Evolutionary conservation across 30 jellyfish, hydroid and myxozoan species (phyloP), one percentile per base, ranked within the genome.

Genomic region (Hydractinia symbiolongicarpus): DNA sequence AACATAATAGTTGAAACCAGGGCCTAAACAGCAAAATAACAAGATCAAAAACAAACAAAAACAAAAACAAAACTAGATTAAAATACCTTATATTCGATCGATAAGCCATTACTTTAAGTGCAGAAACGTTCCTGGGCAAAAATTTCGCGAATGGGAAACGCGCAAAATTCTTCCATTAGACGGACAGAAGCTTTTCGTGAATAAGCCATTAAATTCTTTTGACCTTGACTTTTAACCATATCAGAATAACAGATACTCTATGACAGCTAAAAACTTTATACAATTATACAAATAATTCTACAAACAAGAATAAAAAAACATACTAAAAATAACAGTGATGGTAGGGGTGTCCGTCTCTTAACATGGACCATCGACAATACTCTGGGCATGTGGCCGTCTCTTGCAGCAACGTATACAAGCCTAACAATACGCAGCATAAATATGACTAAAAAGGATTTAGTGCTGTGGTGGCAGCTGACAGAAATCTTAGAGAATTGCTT

Each of bases 311-410:
- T 30, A 30, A 30, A 30, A 11, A 55, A 20, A 89, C 96, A 61
- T 84, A 89, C 96, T 4, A 95, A 86, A 79, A 91, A 91, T 8
- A 81, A 77, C 16, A 91, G 85, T 7, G 98, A 91, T 17, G 98
- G 98, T 1, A 91, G 82, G 9, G 98, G 98, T 20, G 98, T 91
- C 83, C 5, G 71, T 61, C 78, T 78, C 76, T 81, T 81, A 9
- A 82, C 68, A 54, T 91, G 98, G 53, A 91, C 90, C 96, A 86
- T 86, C 19, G 98, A 90, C 54, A 91, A 57, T 52, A 91, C 52
- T 55, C 66, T 40, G 8, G 98, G 98, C 79, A 91, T 55, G 84
- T 91, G 98, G 40, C 98, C 96, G 70, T 86, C 96, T 62, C 98
- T 55, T 30, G 96, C 98, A 55, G 98, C 96, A 55, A 91, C 98